Conservation (phyloP, 2,888 invertebrate genomes). For the Oasisia sp. region DNA sequence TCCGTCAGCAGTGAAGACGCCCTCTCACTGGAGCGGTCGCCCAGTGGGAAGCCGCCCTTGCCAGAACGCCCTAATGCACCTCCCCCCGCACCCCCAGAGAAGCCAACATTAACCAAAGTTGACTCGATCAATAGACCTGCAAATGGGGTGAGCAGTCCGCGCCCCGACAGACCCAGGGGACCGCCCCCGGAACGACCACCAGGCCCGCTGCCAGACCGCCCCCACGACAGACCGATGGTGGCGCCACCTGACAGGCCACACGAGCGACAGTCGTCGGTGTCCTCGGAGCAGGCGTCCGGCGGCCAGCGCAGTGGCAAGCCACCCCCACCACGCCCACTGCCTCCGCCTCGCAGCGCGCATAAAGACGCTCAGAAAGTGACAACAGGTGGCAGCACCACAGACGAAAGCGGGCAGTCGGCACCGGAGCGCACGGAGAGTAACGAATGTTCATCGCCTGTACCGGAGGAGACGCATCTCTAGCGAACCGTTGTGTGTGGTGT, state of each 20-base stretch:
- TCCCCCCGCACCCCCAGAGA: background rate
- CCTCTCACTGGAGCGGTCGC: background rate
- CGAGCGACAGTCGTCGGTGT: background rate
- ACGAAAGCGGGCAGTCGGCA: background rate
- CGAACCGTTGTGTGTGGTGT: background rate
- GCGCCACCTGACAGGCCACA: background rate
- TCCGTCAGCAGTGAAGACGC: background rate
- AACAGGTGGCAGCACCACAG: background rate
- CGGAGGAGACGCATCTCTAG: background rate
- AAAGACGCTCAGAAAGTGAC: background rate
- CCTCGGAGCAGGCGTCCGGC: background rate
- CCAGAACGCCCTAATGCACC: background rate
- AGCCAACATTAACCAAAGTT: background rate
- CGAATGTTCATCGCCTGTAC: background rate
- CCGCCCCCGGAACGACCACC: background rate
- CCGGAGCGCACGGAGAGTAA: background rate
- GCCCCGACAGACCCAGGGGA: constrained; percentile 10
- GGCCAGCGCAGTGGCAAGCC: background rate
- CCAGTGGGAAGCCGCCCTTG: background rate
- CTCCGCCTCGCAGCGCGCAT: background rate
- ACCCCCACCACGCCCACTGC: background rate
- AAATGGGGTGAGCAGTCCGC: background rate
- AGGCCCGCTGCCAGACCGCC: background rate
- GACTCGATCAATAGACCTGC: background rate
- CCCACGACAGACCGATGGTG: constrained; percentile 2